Evolutionary conservation across 2,113 vertebrate species (phyloP), one percentile per base, ranked within the genome.

Genomic region (Strix aluco): DNA sequence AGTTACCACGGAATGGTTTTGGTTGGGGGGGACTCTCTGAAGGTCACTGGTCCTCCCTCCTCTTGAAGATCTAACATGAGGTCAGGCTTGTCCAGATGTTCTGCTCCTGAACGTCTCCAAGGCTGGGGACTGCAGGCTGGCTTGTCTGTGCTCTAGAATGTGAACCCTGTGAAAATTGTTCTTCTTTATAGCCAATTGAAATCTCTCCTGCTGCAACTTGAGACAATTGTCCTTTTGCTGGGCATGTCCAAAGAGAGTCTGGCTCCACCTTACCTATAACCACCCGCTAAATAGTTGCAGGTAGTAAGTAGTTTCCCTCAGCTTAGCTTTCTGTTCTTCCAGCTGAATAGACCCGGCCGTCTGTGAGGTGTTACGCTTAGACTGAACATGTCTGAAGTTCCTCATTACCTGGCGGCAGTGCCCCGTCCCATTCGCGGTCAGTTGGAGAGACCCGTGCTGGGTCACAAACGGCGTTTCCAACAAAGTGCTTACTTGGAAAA

Each of bases 351-450:
- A 26, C 17, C 29, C n/a, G 26, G 13, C 54, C n/a, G 38, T 15
- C 46, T 16, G 10, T 38, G 54, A 9, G 26, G 10, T 1, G 1
- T 38, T 42, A 18, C 3, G n/a, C 42, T 21, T 66, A 4, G 30
- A 7, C 29, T 17, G 29, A 16, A n/a, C 8, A 7, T 16, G 7
- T 40, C 38, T 36, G 47, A n/a, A 42, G 47, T 25, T 36, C 36
- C 52, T 38, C 1, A 11, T 55, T 49, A 14, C 3, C 30, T 32
- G 27, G 3, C n/a, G 42, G 29, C 20, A 30, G 54, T 15, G 13
- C n/a, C 55, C 18, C 8, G 4, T 49, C 17, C 14, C 47, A 6
- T 32, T 63, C 8, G 12, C 0, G 1, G 36, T 14, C 27, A 13
- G 29, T 6, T 38, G 6, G 65, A 52, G 47, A 46, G 30, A 16